Base-by-base conservation (phyloP, 2,797 vertebrate genomes). In the Alfaro cultratus region DNA sequence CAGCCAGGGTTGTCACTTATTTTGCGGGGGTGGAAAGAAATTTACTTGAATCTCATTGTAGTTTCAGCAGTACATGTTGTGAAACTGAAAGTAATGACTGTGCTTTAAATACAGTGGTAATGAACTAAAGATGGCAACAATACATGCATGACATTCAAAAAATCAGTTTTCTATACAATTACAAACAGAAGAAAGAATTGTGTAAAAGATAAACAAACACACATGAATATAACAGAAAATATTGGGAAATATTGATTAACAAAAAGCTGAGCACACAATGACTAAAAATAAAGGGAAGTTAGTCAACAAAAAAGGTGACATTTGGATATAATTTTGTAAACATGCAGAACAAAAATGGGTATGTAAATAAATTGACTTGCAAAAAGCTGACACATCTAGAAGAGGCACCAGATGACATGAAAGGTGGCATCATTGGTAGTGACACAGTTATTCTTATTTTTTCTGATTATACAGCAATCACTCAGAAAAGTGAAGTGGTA, bases 1-100 rank as follows among this genome's bases (percentile, higher is more conserved):
- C 39, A 80, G 67, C 41, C 73, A 10, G 68, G 80, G 77, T 64
- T 81, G 39, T 74, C 70, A 74, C 75, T 79, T 55, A 74, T 62
- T 36, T 46, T 84, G 77, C 64, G 51, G n/a, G 29, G 74, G 51
- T 15, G 71, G 13, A 43, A 46, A 83, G 8, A 78, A 74, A 79
- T 72, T n/a, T 47, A 18, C 60, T 16, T 74, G 6, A 75, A 29
- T 67, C 1, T 55, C 75, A 74, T 39, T 29, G 29, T 29, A 70
- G 71, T 43, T 43, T n/a, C 29, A 47, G 57, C 46, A 73, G 60
- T 47, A 72, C 51, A 76, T 9, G 0, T 73, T 18, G 5, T 0
- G 36, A 71, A 16, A 39, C 70, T 53, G 18, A 51, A 31, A 7
- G 57, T 53, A 75, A 68, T 83, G 71, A 23, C 11, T 36, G 15